Evolutionary conservation across 2,888 invertebrate species (phyloP).

Genomic region (Cosmia trapezina): DNA sequence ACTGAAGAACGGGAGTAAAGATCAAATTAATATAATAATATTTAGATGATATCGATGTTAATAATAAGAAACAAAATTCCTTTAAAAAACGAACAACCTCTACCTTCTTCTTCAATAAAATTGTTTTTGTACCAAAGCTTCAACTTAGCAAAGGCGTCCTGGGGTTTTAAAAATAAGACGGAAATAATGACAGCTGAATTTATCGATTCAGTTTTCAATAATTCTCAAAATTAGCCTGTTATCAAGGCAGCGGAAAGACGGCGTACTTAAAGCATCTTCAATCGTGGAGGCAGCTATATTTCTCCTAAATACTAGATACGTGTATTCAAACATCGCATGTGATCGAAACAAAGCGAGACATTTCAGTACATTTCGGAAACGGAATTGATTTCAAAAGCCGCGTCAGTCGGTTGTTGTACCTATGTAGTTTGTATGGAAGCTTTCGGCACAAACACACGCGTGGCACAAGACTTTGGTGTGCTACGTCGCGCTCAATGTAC

Average conservation of each 20-base stretch:
- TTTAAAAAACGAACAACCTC: slow-evolving; percentile 4
- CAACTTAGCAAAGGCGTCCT: background rate
- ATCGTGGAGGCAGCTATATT: background rate
- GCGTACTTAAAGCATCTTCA: slow-evolving; percentile 12
- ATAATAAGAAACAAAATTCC: slow-evolving; percentile 32
- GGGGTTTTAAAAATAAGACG: background rate
- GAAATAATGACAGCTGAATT: slow-evolving; percentile 11
- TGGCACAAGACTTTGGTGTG: slow-evolving; percentile 73
- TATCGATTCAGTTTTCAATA: background rate
- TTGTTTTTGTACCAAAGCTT: slow-evolving; percentile 27
- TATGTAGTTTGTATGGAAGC: slow-evolving; percentile 70
- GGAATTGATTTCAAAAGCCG: slow-evolving; percentile 78
- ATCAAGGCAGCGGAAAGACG: background rate
- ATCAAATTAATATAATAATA: slow-evolving; percentile 31
- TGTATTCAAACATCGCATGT: slow-evolving; percentile 59
- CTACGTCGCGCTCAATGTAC: slow-evolving; percentile 43
- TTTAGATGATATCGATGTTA: slow-evolving; percentile 42
- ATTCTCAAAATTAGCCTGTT: background rate
- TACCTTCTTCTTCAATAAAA: slow-evolving; percentile 18
- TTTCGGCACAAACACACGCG: slow-evolving; percentile 78
- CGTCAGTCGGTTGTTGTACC: slow-evolving; percentile 64
- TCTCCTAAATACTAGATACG: slow-evolving; percentile 19
- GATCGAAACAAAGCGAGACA: slow-evolving; percentile 55
- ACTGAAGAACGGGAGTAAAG: slow-evolving; percentile 19
- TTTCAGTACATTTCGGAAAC: slow-evolving; percentile 66